These are phyloP conservation scores for Lypha dubia DNA, from an alignment of 2,888 invertebrate genomes.

Conservation along the genomic window DNA sequence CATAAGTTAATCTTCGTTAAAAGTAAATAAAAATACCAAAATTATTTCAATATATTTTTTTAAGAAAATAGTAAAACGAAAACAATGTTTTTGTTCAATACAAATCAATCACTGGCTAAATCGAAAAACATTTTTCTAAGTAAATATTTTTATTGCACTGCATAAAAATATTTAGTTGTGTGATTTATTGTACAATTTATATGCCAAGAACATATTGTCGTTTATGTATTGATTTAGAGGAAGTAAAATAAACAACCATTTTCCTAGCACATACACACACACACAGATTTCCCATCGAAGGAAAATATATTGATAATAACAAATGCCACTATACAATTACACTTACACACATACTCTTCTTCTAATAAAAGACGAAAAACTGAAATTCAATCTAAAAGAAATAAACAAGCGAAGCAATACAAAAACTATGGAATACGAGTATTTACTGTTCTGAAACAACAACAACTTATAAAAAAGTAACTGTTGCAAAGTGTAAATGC, in stretches of 20 bases:
- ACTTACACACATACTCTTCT: conserved; percentile 6
- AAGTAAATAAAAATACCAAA: neutral
- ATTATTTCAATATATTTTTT: neutral
- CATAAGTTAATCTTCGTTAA: neutral
- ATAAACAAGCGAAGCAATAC: neutral
- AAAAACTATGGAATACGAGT: conserved; percentile 27
- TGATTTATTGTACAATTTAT: conserved; percentile 56
- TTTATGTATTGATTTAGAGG: conserved; percentile 35
- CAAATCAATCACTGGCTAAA: conserved; percentile 52
- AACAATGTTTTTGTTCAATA: neutral
- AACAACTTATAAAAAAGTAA: conserved; percentile 29
- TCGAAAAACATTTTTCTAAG: conserved; percentile 20
- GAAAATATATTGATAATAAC: conserved; percentile 28
- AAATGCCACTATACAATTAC: conserved; percentile 20
- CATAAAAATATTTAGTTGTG: conserved; percentile 39
- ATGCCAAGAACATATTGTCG: conserved; percentile 31
- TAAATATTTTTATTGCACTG: conserved; percentile 29
- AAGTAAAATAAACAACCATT: conserved; percentile 41
- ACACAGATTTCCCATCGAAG: conserved; percentile 30
- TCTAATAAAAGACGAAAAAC: conserved; percentile 3
- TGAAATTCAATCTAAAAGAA: conserved; percentile 4
- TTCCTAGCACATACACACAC: neutral
- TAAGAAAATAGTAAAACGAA: neutral
- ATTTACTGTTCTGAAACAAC: neutral
- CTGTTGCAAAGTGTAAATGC: conserved; percentile 49